Percentiles rank a stretch among this genome's conserved stretches.
Evolutionary conservation across 2,113 vertebrate genomes (phyloP).

Genomic region (Pseudorasbora parva): DNA sequence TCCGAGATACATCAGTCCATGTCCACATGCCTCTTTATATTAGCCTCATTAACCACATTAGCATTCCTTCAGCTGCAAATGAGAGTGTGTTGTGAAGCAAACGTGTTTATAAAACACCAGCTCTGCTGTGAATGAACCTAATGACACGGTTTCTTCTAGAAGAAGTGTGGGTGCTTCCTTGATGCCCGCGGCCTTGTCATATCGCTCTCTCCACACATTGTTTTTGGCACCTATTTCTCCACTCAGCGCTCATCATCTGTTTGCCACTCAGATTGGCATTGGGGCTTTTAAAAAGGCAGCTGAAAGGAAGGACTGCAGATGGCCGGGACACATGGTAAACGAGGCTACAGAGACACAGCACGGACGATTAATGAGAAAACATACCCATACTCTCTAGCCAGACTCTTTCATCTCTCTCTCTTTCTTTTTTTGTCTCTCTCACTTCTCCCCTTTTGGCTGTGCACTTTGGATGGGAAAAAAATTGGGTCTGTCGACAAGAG

Average conservation of each 20-base stretch:
- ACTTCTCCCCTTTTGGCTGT: not conserved
- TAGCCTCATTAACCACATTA: conserved; percentile 36
- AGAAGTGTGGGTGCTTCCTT: conserved; percentile 40
- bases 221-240: conserved; percentile 44
- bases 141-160: conserved; percentile 32
- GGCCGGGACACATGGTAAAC: conserved; percentile 55
- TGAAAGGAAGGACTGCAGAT: conserved; percentile 51
- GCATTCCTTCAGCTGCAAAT: conserved; percentile 5
- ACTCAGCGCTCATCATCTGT: conserved; percentile 48
- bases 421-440: not conserved
- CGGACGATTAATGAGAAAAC: conserved; percentile 52
- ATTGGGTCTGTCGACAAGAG: not conserved
- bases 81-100: not conserved
- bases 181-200: conserved; percentile 25
- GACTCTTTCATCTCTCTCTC: conserved; percentile 44
- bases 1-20: not conserved
- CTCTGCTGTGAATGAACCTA: conserved; percentile 20
- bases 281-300: conserved; percentile 43
- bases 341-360: conserved; percentile 50
- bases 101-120: conserved; percentile 41
- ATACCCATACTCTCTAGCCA: conserved; percentile 46
- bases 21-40: not conserved
- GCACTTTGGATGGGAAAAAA: not conserved
- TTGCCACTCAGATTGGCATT: conserved; percentile 43
- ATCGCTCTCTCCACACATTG: conserved; percentile 34